phyloP scores from a whole-genome alignment of 64 coral and sea anemone species.

The Stichodactyla helianthus region DNA sequence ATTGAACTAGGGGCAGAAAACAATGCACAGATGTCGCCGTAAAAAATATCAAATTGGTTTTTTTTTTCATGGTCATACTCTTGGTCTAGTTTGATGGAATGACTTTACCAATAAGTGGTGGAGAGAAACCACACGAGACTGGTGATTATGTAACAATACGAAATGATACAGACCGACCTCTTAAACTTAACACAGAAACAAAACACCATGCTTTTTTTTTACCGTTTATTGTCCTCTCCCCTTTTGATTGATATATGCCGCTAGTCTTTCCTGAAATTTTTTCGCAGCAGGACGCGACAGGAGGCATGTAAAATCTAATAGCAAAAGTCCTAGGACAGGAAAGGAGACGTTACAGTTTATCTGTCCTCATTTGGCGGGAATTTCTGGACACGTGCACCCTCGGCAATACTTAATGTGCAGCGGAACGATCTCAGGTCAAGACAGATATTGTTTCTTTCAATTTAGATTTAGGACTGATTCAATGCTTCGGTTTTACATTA shows the following conservation, averaged over 20 bases:
- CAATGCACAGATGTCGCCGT: too few relatives aligned
- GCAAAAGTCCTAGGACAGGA: neutral
- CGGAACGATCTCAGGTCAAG: neutral
- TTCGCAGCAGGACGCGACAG: neutral
- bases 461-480: neutral
- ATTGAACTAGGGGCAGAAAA: too few relatives aligned
- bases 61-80: too few relatives aligned
- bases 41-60: too few relatives aligned
- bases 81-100: too few relatives aligned
- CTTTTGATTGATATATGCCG: neutral
- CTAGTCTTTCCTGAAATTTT: neutral
- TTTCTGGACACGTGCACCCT: neutral
- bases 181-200: too few relatives aligned
- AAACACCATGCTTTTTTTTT: too few relatives aligned
- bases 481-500: neutral
- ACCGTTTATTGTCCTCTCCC: neutral
- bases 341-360: neutral
- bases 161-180: too few relatives aligned
- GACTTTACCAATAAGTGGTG: too few relatives aligned
- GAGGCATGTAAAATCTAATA: neutral
- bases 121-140: too few relatives aligned
- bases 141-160: too few relatives aligned
- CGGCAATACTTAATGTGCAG: neutral
- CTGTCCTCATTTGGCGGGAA: neutral
- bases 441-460: neutral